These are phyloP conservation scores for Chaetodon trifascialis DNA, from an alignment of 2,113 vertebrate species.

Conservation along the genomic window DNA sequence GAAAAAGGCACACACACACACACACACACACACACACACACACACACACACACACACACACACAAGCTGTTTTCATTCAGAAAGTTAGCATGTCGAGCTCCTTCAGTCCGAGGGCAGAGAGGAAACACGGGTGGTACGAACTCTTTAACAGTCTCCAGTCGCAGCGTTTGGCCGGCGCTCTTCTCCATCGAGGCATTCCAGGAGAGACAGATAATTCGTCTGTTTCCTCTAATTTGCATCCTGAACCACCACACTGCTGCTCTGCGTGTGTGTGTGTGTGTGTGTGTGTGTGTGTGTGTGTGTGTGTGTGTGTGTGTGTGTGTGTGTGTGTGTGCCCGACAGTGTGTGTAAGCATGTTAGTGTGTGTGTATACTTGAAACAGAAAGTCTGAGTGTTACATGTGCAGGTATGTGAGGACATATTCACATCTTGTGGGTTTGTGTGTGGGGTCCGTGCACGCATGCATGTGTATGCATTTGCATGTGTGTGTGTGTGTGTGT, in stretches of 20 bases:
- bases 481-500: not conserved
- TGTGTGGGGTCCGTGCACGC: no score
- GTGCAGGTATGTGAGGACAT: not conserved
- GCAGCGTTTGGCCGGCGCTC: slow-evolving; percentile 59
- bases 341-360: slow-evolving; percentile 11
- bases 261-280: not conserved
- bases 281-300: not conserved
- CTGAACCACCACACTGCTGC: slow-evolving; percentile 3
- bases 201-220: slow-evolving; percentile 70
- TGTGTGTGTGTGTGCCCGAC: not conserved
- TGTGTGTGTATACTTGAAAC: not conserved
- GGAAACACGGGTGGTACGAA: slow-evolving; percentile 56
- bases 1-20: not conserved
- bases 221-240: slow-evolving; percentile 79
- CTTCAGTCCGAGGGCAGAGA: slow-evolving; percentile 25
- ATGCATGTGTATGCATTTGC: slow-evolving; percentile 1
- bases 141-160: slow-evolving; percentile 64
- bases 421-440: not conserved
- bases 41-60: slow-evolving; percentile 15
- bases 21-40: slow-evolving; percentile 19
- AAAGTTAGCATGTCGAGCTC: slow-evolving; percentile 36
- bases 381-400: not conserved
- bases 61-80: slow-evolving; percentile 59
- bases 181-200: slow-evolving; percentile 75
- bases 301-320: no score